phyloP scores from a whole-genome alignment of 2,797 vertebrate genomes.

The Graptemys geographica region DNA sequence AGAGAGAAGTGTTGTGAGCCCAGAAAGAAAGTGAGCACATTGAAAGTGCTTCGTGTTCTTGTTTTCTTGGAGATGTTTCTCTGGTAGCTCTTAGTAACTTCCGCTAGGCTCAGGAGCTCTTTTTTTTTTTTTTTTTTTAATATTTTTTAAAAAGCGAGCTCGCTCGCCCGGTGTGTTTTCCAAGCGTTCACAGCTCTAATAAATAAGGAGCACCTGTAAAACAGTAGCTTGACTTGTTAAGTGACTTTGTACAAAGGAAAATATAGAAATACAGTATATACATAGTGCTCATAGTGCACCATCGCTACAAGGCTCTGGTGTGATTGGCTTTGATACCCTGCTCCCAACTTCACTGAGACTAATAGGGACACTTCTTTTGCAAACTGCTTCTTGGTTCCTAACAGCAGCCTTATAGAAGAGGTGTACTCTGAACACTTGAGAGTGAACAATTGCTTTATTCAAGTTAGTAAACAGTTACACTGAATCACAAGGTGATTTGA shows the following conservation, averaged over 20 bases:
- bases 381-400: conserved; percentile 42
- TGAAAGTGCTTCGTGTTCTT: conserved; percentile 64
- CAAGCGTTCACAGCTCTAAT: conserved; percentile 87
- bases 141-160: conserved; percentile 84
- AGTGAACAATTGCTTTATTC: conserved; percentile 88
- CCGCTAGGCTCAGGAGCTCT: conserved; percentile 70
- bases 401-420: conserved; percentile 77
- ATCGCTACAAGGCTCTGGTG: conserved; percentile 76
- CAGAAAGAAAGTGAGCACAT: conserved; percentile 64
- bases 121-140: not conserved
- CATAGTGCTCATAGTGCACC: conserved; percentile 80
- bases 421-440: conserved; percentile 79
- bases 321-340: conserved; percentile 36
- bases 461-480: conserved; percentile 90
- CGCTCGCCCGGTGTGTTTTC: conserved; percentile 81
- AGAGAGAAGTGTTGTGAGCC: conserved; percentile 74
- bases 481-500: conserved; percentile 88
- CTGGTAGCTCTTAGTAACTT: conserved; percentile 76
- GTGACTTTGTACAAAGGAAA: conserved; percentile 88
- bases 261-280: conserved; percentile 89
- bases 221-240: conserved; percentile 87
- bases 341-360: not conserved
- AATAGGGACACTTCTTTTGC: conserved; percentile 10
- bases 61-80: conserved; percentile 62
- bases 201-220: conserved; percentile 88